phyloP scores from a whole-genome alignment of 2,797 vertebrate genomes.

The Cirrhinus molitorella region DNA sequence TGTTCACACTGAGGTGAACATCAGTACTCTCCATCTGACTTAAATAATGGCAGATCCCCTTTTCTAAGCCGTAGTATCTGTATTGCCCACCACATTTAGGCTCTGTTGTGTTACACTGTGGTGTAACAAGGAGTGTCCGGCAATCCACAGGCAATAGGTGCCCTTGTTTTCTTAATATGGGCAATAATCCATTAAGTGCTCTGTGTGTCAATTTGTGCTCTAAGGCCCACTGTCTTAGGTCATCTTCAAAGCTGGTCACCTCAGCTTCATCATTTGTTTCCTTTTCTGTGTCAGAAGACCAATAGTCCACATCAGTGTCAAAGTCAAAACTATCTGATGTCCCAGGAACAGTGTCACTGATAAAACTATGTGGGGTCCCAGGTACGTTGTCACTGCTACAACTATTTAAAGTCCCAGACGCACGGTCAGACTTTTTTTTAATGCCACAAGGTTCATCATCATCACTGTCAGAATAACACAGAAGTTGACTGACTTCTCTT shows the following conservation, averaged over 20 bases:
- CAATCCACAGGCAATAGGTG: constrained; percentile 20
- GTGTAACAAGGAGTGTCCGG: neutral
- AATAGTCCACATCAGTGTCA: constrained; percentile 14
- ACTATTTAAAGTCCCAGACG: neutral
- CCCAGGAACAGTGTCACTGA: neutral
- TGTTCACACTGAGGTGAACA: too few relatives aligned
- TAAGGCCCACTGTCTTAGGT: neutral
- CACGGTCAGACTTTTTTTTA: neutral
- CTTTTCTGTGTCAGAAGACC: neutral
- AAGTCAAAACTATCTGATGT: constrained; percentile 7
- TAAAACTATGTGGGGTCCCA: neutral
- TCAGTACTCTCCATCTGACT: too few relatives aligned
- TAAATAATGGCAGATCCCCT: too few relatives aligned
- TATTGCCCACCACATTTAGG: neutral
- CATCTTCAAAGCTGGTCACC: constrained; percentile 6
- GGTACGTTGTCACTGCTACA: neutral
- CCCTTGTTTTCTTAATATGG: constrained; percentile 15
- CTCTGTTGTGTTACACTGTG: constrained; percentile 6
- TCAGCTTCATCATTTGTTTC: constrained; percentile 7
- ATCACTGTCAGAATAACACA: constrained; percentile 1
- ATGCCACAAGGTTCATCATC: neutral
- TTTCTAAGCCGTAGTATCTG: too few relatives aligned
- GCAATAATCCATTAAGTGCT: neutral
- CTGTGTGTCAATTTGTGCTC: constrained; percentile 10
- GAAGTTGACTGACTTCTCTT: neutral